Evolutionary conservation across 2,797 vertebrate genomes (phyloP).

Genomic region (Leuciscus waleckii): DNA sequence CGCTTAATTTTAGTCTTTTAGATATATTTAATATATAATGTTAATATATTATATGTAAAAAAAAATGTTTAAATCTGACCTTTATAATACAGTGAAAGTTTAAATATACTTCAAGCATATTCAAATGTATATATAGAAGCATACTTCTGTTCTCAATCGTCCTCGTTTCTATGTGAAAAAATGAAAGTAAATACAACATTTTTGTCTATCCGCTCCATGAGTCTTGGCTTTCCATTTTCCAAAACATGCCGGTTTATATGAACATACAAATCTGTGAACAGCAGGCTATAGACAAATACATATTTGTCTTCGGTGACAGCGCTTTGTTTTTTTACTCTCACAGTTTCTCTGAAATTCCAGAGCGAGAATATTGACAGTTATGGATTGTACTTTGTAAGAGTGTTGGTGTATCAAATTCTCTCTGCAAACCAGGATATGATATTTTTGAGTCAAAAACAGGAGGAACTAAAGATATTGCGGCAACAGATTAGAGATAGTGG

Average conservation of each 20-base stretch:
- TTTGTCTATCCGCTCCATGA: too few relatives aligned
- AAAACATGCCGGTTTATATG: neutral
- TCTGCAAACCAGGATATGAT: conserved; percentile 20
- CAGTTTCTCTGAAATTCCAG: neutral
- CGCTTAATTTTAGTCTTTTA: too few relatives aligned
- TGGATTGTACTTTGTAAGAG: conserved; percentile 30
- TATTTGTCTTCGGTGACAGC: conserved; percentile 9
- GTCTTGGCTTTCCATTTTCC: neutral
- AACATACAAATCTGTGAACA: conserved; percentile 6
- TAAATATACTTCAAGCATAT: neutral
- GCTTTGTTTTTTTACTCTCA: neutral
- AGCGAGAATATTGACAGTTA: conserved; percentile 18
- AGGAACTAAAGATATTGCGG: conserved; percentile 22
- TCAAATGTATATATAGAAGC: too few relatives aligned
- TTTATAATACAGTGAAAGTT: neutral
- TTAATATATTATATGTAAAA: too few relatives aligned
- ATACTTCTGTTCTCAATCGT: neutral
- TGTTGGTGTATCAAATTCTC: conserved; percentile 23
- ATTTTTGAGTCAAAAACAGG: conserved; percentile 3
- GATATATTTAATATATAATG: too few relatives aligned
- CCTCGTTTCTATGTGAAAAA: neutral
- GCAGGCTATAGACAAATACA: neutral
- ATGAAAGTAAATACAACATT: neutral
- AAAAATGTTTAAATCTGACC: too few relatives aligned
- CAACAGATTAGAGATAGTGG: conserved; percentile 16